Evolutionary conservation across 2,797 vertebrate genomes (phyloP).

Genomic region (Alcedo atthis): DNA sequence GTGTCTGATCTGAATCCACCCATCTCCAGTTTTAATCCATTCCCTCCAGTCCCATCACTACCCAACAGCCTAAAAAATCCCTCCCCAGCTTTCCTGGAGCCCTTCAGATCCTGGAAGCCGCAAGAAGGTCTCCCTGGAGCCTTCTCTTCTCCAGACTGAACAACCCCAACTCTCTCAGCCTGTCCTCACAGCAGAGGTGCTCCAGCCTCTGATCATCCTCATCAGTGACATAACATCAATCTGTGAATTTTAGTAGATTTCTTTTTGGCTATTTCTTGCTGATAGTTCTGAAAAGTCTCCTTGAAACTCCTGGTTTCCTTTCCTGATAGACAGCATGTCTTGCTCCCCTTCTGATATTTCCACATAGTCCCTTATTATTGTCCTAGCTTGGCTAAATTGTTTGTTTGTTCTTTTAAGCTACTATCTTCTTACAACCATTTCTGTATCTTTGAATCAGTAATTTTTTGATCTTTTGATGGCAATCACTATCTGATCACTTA

Average conservation of each 20-base stretch:
- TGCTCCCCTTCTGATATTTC: neutral
- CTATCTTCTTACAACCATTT: neutral
- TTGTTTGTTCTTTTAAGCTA: neutral
- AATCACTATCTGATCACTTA: neutral
- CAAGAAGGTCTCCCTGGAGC: no score
- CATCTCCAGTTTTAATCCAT: no score
- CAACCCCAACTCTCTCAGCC: no score
- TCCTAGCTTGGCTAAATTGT: neutral
- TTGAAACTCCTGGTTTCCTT: neutral
- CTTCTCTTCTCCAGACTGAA: no score
- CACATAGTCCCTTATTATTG: neutral
- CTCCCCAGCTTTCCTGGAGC: no score
- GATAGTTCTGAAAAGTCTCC: neutral
- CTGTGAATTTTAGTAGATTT: neutral
- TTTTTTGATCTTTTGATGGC: neutral
- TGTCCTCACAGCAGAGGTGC: no score
- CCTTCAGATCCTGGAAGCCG: no score
- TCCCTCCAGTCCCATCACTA: no score
- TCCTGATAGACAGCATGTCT: neutral
- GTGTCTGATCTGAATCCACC: no score
- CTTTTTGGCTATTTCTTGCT: neutral
- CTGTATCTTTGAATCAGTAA: neutral
- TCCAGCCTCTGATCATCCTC: no score
- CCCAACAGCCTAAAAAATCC: no score
- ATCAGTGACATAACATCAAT: neutral